These are phyloP conservation scores for Eupithecia pulchellata DNA, from an alignment of 2,888 invertebrate species.

Conservation along the genomic window DNA sequence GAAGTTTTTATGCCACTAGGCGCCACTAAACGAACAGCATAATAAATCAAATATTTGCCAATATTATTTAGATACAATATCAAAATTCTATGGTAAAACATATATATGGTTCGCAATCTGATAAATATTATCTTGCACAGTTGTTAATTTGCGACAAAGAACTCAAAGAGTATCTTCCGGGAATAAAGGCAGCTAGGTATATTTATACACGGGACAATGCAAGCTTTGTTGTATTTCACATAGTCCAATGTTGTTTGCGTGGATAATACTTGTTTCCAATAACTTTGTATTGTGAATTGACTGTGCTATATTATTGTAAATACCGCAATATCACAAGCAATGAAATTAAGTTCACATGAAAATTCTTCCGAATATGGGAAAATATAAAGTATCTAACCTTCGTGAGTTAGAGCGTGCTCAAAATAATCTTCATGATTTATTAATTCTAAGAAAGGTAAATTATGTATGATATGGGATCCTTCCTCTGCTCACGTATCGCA, in stretches of 20 bases:
- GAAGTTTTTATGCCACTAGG: constrained; percentile 27
- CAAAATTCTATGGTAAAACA: constrained; percentile 45
- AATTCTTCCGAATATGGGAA: not conserved
- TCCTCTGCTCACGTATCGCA: constrained; percentile 27
- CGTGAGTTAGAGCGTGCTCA: not conserved
- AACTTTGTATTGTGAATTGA: constrained; percentile 33
- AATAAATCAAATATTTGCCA: constrained; percentile 13
- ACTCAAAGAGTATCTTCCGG: constrained; percentile 64
- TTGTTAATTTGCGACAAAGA: constrained; percentile 59
- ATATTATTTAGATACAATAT: constrained; percentile 35
- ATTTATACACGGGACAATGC: constrained; percentile 58
- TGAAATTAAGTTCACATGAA: not conserved
- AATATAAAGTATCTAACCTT: not conserved
- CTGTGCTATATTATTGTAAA: not conserved
- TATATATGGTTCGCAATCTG: constrained; percentile 44
- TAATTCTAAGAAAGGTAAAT: constrained; percentile 30
- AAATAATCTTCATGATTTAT: constrained; percentile 14
- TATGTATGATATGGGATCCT: constrained; percentile 21
- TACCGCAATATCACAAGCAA: not conserved
- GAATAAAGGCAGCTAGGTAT: constrained; percentile 57
- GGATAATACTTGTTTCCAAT: constrained; percentile 43
- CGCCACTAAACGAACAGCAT: constrained; percentile 31
- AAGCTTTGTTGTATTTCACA: constrained; percentile 54
- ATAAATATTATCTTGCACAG: constrained; percentile 43
- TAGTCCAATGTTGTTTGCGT: constrained; percentile 6